phyloP scores from a whole-genome alignment of 2,888 invertebrate genomes.

The Drosophila siamana region DNA sequence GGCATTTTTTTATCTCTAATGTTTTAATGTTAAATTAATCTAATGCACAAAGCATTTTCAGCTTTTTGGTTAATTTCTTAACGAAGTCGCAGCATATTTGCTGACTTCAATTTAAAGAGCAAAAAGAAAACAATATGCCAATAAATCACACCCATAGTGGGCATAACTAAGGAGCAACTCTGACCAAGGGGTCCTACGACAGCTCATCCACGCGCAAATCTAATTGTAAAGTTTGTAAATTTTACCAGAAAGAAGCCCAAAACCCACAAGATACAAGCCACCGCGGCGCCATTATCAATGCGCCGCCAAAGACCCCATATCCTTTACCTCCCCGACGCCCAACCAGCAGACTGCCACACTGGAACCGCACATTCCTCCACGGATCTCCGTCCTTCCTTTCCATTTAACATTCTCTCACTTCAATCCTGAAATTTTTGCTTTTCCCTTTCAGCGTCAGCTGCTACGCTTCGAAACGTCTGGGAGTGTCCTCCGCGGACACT shows the following conservation, averaged over 20 bases:
- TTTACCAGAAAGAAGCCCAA: constrained; percentile 50
- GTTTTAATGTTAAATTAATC: constrained; percentile 10
- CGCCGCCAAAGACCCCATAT: constrained; percentile 33
- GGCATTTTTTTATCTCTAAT: too few relatives aligned
- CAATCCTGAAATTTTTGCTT: constrained; percentile 15
- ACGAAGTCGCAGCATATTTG: constrained; percentile 61
- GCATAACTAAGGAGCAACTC: neutral
- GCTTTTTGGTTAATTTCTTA: constrained; percentile 40
- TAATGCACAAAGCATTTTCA: constrained; percentile 36
- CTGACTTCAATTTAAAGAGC: constrained; percentile 60
- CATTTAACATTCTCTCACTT: neutral
- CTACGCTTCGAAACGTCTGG: constrained; percentile 7
- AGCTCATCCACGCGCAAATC: constrained; percentile 61
- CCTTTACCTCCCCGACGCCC: constrained; percentile 11
- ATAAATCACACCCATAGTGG: constrained; percentile 63
- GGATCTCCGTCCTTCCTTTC: too few relatives aligned
- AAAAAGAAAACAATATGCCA: constrained; percentile 63
- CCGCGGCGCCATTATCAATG: constrained; percentile 62
- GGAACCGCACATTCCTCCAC: constrained; percentile 37
- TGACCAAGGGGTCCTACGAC: constrained; percentile 53
- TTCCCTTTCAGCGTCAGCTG: constrained; percentile 39
- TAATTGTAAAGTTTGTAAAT: constrained; percentile 76
- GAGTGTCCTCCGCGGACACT: constrained; percentile 12
- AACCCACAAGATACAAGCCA: constrained; percentile 53
- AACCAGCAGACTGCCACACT: constrained; percentile 21